Evolutionary conservation across 2,113 vertebrate genomes (phyloP).

Genomic region (Mobula hypostoma): DNA sequence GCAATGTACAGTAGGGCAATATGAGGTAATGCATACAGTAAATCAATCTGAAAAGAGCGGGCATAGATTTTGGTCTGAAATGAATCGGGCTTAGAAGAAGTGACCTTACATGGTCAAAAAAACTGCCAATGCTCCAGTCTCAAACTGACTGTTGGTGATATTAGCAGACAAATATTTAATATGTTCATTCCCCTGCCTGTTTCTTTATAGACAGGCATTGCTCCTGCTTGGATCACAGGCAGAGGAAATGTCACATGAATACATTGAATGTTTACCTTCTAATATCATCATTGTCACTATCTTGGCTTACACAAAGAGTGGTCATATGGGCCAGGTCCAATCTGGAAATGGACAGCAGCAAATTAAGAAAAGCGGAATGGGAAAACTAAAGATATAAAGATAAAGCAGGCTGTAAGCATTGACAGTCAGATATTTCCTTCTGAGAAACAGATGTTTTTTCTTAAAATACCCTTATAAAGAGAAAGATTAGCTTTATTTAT

Average conservation of each 20-base stretch:
- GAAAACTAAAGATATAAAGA: neutral
- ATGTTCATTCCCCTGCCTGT: neutral
- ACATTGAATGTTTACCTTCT: neutral
- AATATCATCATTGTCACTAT: neutral
- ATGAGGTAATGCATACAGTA: neutral
- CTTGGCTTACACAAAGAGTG: neutral
- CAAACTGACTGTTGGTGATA: neutral
- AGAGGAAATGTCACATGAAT: neutral
- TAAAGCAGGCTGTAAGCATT: neutral
- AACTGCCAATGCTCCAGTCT: neutral
- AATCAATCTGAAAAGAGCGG: neutral
- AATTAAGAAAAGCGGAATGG: neutral
- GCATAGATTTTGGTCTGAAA: neutral
- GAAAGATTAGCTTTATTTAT: too few relatives aligned
- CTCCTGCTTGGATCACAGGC: neutral
- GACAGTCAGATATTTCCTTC: neutral
- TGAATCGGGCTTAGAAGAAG: neutral
- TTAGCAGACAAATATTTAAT: conserved; percentile 4
- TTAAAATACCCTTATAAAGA: neutral
- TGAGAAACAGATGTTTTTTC: neutral
- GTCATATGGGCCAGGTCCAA: neutral
- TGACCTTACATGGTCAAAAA: conserved; percentile 1
- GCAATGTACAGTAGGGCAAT: too few relatives aligned
- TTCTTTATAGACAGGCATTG: neutral
- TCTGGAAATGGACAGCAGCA: neutral